Evolutionary conservation across 2,113 vertebrate species (phyloP), one percentile per base, ranked within the genome.

Genomic region (Catharus fuscescens): DNA sequence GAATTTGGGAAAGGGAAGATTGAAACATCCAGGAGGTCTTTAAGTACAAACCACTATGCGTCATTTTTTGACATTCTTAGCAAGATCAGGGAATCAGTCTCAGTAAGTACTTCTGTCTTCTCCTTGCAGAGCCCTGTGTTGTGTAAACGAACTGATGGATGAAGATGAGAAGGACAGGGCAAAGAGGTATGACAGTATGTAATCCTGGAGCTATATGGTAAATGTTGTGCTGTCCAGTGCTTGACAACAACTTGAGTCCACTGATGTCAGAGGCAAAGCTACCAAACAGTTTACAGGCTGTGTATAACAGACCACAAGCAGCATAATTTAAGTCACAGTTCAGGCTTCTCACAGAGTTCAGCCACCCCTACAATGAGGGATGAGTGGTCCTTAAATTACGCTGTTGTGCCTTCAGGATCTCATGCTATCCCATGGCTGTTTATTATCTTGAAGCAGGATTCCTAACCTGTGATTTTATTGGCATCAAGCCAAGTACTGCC

Each of bases 161-260:
- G 99, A 99, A 97, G 98, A 99, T 98, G 99, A 99, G 95, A 99
- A 99, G 96, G 99, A 99, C 97, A 98, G 98, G 96, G 98, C 98
- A 97, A 99, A 99, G 98, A 99, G 99, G 99, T 99, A 98, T 8
- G 87, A 44, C 15, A 36, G 54, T 31, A 19, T 50, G 34, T 20
- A 23, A 3, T n/a, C n/a, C 28, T 9, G 1, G 32, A 29, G 65
- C 13, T 34, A 54, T 60, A 26, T 0, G 73, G 23, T 52, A 69
- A 90, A 80, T 60, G 23, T 10, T 54, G 21, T 69, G 47, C 44
- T 86, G 34, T 65, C 19, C 5, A 3, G 21, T 62, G 76, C 81
- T 29, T 74, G 65, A 8, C 66, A 90, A 64, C 71, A 80, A n/a
- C 32, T 42, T 38, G 47, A 52, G 29, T 59, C 34, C 57, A 18